Evolutionary conservation across 1,140 invertebrate species (phyloP).

Genomic region (Leguminivora glycinivorella): DNA sequence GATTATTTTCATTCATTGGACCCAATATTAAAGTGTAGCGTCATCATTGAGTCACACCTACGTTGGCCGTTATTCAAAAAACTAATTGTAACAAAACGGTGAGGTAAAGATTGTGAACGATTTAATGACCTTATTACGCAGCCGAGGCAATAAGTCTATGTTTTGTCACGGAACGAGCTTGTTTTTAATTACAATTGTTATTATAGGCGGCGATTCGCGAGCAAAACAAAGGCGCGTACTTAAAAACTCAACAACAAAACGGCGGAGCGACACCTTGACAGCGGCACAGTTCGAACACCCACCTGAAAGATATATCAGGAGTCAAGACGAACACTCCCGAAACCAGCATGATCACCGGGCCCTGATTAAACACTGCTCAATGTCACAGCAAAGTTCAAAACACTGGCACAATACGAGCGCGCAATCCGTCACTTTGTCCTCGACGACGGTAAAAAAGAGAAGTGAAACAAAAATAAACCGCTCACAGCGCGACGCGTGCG

Average conservation of each 20-base stretch:
- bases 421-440: constrained; percentile 70
- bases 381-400: constrained; percentile 67
- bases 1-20: neutral
- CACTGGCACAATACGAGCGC: constrained; percentile 64
- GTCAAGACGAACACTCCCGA: constrained; percentile 73
- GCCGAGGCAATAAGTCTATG: constrained; percentile 1
- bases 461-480: constrained; percentile 64
- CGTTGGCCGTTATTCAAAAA: constrained; percentile 25
- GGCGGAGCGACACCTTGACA: constrained; percentile 37
- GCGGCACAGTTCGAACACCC: constrained; percentile 62
- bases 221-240: constrained; percentile 36
- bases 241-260: constrained; percentile 27
- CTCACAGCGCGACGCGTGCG: constrained; percentile 56
- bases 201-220: constrained; percentile 44
- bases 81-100: constrained; percentile 19
- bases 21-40: constrained; percentile 12
- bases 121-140: constrained; percentile 19
- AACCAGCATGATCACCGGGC: constrained; percentile 63
- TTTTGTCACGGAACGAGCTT: constrained; percentile 31
- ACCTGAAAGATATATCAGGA: constrained; percentile 69
- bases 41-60: constrained; percentile 21
- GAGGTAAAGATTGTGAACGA: constrained; percentile 23
- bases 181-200: constrained; percentile 53
- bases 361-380: constrained; percentile 51
- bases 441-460: constrained; percentile 66